Percentiles rank a stretch among this genome's conserved stretches.
Conservation (phyloP, 2,113 vertebrate genomes). For the Montifringilla adamsi region DNA sequence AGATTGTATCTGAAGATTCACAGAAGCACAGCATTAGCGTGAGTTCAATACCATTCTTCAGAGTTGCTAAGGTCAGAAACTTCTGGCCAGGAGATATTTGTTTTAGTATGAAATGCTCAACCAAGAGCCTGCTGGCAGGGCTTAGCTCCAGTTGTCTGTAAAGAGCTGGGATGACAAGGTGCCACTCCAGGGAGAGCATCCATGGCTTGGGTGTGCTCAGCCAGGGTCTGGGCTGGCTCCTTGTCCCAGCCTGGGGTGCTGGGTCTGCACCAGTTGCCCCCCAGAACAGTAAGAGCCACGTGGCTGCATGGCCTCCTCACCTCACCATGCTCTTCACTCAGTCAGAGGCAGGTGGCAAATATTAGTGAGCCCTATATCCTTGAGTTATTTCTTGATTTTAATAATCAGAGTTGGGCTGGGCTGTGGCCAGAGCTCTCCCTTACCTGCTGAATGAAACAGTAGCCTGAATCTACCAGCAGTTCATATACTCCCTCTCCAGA, state of each 20-base stretch:
- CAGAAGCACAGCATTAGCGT: not conserved
- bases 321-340: not conserved
- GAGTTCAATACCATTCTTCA: not conserved
- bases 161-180: not conserved
- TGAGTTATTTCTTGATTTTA: not conserved
- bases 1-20: not conserved
- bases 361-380: not conserved
- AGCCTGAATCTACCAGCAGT: not conserved
- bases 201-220: not conserved
- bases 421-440: not conserved
- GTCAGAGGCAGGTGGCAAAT: not conserved
- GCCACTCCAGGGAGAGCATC: not conserved
- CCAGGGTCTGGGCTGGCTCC: not conserved
- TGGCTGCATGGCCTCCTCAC: not conserved
- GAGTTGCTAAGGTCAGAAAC: not conserved
- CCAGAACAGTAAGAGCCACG: fast-evolving
- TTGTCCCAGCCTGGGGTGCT: not conserved
- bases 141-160: not conserved
- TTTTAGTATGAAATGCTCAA: not conserved
- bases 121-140: not conserved
- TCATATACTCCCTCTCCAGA: not conserved
- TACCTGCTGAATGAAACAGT: not conserved
- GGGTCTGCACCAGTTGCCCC: not conserved
- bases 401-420: not conserved
- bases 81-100: not conserved